Percentiles rank a stretch among this genome's conserved stretches.
These are phyloP conservation scores for Athene cunicularia DNA, from an alignment of 2,113 vertebrate species.

Conservation along the genomic window DNA sequence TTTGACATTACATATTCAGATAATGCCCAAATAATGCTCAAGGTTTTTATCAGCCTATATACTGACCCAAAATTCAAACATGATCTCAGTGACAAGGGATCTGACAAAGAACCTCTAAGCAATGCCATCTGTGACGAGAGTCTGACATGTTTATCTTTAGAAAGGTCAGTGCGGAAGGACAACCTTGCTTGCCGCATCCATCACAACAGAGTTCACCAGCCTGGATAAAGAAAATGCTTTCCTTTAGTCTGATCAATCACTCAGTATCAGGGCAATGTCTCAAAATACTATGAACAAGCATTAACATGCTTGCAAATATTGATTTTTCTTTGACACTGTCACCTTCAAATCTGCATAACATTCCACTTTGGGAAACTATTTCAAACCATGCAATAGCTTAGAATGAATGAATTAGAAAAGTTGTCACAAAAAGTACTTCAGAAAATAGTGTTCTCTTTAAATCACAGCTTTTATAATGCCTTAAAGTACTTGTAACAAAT, in stretches of 20 bases:
- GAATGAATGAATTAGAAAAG: background rate
- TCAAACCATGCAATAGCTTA: background rate
- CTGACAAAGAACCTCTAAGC: slow-evolving; percentile 34
- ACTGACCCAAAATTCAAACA: slow-evolving; percentile 4
- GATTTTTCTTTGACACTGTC: background rate
- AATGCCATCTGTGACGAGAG: slow-evolving; percentile 28
- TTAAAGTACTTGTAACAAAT: background rate
- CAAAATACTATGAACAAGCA: background rate
- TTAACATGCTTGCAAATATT: background rate
- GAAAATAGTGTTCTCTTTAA: background rate
- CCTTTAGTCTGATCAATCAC: background rate
- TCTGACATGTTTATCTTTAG: slow-evolving; percentile 1
- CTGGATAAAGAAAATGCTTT: background rate
- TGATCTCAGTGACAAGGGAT: background rate
- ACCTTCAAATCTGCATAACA: background rate
- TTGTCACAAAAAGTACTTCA: background rate
- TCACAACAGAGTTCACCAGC: background rate
- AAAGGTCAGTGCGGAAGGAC: slow-evolving; percentile 33
- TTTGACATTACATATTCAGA: background rate
- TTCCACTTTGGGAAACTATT: background rate
- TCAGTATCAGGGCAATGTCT: background rate
- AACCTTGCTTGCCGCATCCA: background rate
- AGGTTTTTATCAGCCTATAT: background rate
- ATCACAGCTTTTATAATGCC: background rate
- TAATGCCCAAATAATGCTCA: background rate